These are phyloP conservation scores for Aulostomus chinensis DNA, from an alignment of 2,797 vertebrate species.

Conservation along the genomic window DNA sequence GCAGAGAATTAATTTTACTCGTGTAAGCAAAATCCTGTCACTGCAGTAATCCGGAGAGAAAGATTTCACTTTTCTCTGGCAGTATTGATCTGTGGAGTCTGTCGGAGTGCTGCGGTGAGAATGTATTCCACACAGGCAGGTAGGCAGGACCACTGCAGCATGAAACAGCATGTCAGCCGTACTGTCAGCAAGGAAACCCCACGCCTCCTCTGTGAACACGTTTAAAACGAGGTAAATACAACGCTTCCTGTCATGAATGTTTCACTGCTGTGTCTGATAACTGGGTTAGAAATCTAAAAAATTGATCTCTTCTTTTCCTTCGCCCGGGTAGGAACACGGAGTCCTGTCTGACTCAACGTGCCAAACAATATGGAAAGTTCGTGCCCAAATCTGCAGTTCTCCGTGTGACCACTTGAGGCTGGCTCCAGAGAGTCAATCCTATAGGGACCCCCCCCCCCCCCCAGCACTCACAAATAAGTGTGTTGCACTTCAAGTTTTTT, in stretches of 20 bases:
- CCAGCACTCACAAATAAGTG: too few species aligned
- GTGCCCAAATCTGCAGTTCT: too few species aligned
- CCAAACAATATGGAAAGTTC: too few species aligned
- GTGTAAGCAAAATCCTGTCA: slow-evolving; percentile 55
- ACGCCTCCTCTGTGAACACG: slow-evolving; percentile 6
- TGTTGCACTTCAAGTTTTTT: too few species aligned
- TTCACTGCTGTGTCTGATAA: slow-evolving; percentile 11
- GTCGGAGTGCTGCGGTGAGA: slow-evolving; percentile 44
- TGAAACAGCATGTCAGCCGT: slow-evolving; percentile 41
- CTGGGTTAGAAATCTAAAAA: neutral
- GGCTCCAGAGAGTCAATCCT: too few species aligned
- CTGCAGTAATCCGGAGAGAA: slow-evolving; percentile 30
- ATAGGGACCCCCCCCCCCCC: too few species aligned
- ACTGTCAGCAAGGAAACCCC: slow-evolving; percentile 19
- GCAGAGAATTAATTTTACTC: slow-evolving; percentile 47
- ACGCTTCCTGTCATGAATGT: slow-evolving; percentile 7
- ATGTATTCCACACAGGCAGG: slow-evolving; percentile 31
- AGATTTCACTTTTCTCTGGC: slow-evolving; percentile 39
- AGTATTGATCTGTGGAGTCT: slow-evolving; percentile 51
- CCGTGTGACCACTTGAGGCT: too few species aligned
- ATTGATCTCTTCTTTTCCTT: too few species aligned
- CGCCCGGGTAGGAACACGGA: too few species aligned
- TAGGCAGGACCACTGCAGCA: slow-evolving; percentile 28
- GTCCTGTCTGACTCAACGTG: too few species aligned
- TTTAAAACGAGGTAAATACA: slow-evolving; percentile 14